These are phyloP conservation scores for Polyploca ridens DNA, from an alignment of 2,888 invertebrate species.

Conservation along the genomic window DNA sequence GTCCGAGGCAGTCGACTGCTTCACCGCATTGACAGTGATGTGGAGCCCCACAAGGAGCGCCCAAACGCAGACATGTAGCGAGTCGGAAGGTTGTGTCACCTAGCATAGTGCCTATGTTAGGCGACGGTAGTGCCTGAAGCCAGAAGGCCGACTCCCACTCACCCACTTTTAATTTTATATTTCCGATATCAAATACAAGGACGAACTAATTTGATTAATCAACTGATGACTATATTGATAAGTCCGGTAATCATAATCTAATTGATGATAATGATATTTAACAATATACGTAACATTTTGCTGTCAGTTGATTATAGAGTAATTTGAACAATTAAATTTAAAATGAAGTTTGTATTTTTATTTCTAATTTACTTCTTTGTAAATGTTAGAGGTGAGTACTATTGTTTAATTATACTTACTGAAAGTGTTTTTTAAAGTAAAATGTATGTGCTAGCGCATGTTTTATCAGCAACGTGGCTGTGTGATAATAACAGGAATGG, in stretches of 20 bases:
- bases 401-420: not conserved
- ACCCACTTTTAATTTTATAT: not conserved
- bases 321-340: slow-evolving; percentile 27
- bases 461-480: too few species aligned
- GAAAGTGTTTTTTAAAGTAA: too few species aligned
- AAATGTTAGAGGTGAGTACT: slow-evolving; percentile 45
- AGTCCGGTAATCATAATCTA: not conserved
- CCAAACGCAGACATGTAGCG: too few species aligned
- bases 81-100: too few species aligned
- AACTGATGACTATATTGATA: not conserved
- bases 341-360: slow-evolving; percentile 47
- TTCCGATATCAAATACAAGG: not conserved
- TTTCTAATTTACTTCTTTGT: slow-evolving; percentile 41
- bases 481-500: too few species aligned
- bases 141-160: too few species aligned
- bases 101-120: too few species aligned
- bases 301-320: not conserved
- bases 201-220: not conserved
- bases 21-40: too few species aligned
- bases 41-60: too few species aligned
- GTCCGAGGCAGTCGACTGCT: too few species aligned
- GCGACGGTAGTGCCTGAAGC: too few species aligned
- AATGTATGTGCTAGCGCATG: too few species aligned
- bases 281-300: not conserved
- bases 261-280: not conserved